Conservation (phyloP, 2,797 vertebrate species). For the Heterohyrax brucei region DNA sequence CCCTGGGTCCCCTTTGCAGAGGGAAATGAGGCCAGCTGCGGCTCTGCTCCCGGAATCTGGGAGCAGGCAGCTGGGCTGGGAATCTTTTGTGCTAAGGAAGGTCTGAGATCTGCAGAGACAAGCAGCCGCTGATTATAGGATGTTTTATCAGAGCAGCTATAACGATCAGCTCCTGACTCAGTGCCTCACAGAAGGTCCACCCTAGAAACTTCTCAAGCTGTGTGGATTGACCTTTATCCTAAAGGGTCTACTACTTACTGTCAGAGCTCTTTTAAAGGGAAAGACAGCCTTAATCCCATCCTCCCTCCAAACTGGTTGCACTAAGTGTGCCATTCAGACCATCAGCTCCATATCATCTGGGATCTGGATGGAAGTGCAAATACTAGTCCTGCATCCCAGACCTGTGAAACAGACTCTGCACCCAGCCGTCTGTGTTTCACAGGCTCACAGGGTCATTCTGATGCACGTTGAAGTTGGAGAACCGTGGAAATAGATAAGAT, state of each 20-base stretch:
- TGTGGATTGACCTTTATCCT: constrained; percentile 21
- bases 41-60: constrained; percentile 67
- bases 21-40: constrained; percentile 74
- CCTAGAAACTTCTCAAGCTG: constrained; percentile 61
- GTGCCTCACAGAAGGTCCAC: constrained; percentile 74
- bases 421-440: neutral
- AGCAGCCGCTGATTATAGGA: constrained; percentile 79
- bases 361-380: neutral
- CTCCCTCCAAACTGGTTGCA: neutral
- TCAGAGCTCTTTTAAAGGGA: constrained; percentile 68
- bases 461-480: too few relatives aligned
- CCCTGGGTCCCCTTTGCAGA: neutral
- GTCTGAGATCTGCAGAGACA: constrained; percentile 74
- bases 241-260: constrained; percentile 40
- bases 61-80: constrained; percentile 79
- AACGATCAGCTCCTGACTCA: constrained; percentile 78
- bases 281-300: neutral
- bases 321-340: neutral
- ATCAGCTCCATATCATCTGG: neutral
- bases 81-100: constrained; percentile 82
- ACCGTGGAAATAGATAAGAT: neutral
- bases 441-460: neutral
- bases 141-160: constrained; percentile 85
- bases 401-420: neutral
- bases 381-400: neutral